These are phyloP conservation scores for Pantherophis guttatus DNA, from an alignment of 2,113 vertebrate species.

Conservation along the genomic window DNA sequence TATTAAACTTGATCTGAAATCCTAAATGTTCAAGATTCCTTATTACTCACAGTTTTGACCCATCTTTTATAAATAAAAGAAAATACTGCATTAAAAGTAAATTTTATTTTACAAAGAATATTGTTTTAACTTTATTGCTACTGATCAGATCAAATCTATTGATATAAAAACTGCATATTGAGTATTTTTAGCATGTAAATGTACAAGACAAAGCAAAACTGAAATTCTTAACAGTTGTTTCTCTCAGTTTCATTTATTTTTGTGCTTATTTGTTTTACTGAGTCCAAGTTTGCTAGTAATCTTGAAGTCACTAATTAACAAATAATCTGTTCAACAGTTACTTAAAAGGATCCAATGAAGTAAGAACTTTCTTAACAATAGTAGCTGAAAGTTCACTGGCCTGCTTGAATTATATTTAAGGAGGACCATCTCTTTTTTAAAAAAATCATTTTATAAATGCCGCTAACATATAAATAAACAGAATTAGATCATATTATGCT, in stretches of 20 bases:
- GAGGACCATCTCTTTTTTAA: neutral
- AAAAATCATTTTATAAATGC: neutral
- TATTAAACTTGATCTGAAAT: neutral
- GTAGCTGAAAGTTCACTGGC: neutral
- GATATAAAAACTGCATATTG: neutral
- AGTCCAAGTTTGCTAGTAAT: neutral
- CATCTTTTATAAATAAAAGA: neutral
- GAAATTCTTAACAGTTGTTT: conserved; percentile 28
- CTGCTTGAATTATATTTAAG: neutral
- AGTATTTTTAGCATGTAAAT: conserved; percentile 47
- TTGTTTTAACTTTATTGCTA: conserved; percentile 18
- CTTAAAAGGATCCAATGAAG: conserved; percentile 36
- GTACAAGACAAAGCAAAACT: conserved; percentile 11
- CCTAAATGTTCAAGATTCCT: neutral
- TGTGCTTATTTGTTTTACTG: conserved; percentile 10
- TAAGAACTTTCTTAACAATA: neutral
- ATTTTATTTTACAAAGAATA: neutral
- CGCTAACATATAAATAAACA: neutral
- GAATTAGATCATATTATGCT: neutral
- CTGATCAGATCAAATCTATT: conserved; percentile 18
- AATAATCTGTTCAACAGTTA: conserved; percentile 7
- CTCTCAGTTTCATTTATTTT: conserved; percentile 25
- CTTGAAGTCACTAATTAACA: conserved; percentile 53
- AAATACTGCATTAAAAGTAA: neutral
- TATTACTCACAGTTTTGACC: neutral